Conservation (phyloP, 2,888 invertebrate genomes). For the Stenichneumon culpator region DNA sequence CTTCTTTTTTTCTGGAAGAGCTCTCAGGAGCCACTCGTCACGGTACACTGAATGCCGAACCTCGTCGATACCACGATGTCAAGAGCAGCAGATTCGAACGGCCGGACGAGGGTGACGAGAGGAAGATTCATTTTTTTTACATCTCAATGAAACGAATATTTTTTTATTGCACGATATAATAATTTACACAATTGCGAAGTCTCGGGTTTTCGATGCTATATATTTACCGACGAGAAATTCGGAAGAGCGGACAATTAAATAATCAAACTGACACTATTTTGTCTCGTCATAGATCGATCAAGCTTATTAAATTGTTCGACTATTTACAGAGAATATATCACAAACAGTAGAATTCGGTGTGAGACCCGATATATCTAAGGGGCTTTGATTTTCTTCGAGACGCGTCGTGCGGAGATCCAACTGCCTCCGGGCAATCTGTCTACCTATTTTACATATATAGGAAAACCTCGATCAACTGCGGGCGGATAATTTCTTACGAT, state of each 20-base stretch:
- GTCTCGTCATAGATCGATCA: conserved; percentile 5
- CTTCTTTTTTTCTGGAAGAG: not conserved
- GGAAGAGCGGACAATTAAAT: not conserved
- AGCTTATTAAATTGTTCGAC: conserved; percentile 26
- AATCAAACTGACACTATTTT: conserved; percentile 4
- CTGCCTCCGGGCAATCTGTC: conserved; percentile 20
- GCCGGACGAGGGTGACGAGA: not conserved
- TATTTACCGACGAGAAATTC: conserved; percentile 36
- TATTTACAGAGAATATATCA: conserved; percentile 71
- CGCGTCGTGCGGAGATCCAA: not conserved
- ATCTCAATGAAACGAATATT: conserved; percentile 48
- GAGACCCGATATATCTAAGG: conserved; percentile 27
- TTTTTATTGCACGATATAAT: conserved; percentile 64
- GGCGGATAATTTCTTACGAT: no score
- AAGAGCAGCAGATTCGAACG: conserved; percentile 8
- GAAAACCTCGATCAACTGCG: no score
- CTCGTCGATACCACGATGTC: conserved; percentile 14
- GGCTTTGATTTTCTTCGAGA: conserved; percentile 33
- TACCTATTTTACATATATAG: not conserved
- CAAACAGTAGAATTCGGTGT: conserved; percentile 76
- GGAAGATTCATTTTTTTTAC: not conserved
- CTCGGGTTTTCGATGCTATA: conserved; percentile 17
- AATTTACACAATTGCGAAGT: conserved; percentile 48
- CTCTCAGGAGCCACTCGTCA: not conserved
- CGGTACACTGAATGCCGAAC: not conserved